These are phyloP conservation scores for Hipposideros larvatus DNA, from an alignment of 2,797 vertebrate genomes.

Conservation along the genomic window DNA sequence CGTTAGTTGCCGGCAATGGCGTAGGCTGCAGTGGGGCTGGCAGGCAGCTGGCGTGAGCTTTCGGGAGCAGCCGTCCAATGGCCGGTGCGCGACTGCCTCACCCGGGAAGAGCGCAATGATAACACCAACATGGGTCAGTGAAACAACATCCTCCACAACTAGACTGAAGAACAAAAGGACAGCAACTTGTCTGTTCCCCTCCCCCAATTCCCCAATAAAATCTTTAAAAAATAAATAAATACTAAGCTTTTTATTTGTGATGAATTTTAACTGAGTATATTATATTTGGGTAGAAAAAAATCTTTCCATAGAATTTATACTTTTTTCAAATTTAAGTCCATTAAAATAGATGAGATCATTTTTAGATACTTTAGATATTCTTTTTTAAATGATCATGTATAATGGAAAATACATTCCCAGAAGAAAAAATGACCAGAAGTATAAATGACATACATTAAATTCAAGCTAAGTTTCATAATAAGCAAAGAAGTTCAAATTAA, in stretches of 20 bases:
- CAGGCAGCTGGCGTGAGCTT: too few relatives aligned
- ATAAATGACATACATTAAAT: conserved; percentile 15
- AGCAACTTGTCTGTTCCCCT: too few relatives aligned
- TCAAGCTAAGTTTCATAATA: not conserved
- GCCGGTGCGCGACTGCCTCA: too few relatives aligned
- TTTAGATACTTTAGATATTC: not conserved
- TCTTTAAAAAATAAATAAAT: too few relatives aligned
- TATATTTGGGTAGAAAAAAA: conserved; percentile 5
- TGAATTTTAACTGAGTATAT: conserved; percentile 29
- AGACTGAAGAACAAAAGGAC: too few relatives aligned
- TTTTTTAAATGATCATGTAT: not conserved
- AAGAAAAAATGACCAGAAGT: not conserved
- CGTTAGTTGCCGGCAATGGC: too few relatives aligned
- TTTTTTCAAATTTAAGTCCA: conserved; percentile 6
- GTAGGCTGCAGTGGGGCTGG: too few relatives aligned
- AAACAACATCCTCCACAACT: too few relatives aligned
- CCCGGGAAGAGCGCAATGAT: too few relatives aligned
- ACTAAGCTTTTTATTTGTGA: conserved; percentile 35
- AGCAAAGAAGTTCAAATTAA: not conserved
- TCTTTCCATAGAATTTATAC: not conserved
- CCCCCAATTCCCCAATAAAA: too few relatives aligned
- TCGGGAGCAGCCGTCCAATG: too few relatives aligned
- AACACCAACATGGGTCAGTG: too few relatives aligned
- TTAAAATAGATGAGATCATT: conserved; percentile 27
- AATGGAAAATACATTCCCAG: not conserved